These are phyloP conservation scores for Tridacna crocea DNA, from an alignment of 2,888 invertebrate genomes.

Conservation along the genomic window DNA sequence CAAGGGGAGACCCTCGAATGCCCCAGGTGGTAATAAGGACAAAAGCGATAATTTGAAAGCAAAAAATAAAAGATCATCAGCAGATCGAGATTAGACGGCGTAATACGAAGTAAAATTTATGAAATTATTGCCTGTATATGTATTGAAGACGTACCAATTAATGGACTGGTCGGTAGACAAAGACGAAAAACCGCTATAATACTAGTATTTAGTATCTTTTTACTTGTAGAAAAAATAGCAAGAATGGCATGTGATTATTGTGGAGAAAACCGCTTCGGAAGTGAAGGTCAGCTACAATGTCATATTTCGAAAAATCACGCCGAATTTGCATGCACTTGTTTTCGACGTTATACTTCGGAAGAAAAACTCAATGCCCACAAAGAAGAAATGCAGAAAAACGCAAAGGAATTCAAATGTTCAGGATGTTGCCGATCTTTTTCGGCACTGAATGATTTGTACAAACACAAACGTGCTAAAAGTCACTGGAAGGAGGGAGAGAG, in stretches of 20 bases:
- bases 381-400: constrained; percentile 19
- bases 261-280: constrained; percentile 40
- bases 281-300: constrained; percentile 31
- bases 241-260: constrained; percentile 34
- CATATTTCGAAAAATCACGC: constrained; percentile 47
- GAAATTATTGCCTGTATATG: too few relatives aligned
- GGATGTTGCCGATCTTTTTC: constrained; percentile 45
- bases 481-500: constrained; percentile 41
- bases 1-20: too few relatives aligned
- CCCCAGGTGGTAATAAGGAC: too few relatives aligned
- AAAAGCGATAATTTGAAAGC: too few relatives aligned
- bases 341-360: constrained; percentile 32
- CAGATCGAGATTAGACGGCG: too few relatives aligned
- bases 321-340: constrained; percentile 34
- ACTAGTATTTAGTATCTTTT: too few relatives aligned
- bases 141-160: too few relatives aligned
- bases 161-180: too few relatives aligned
- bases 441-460: neutral
- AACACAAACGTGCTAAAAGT: constrained; percentile 28
- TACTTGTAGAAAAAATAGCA: neutral
- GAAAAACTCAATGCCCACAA: constrained; percentile 25
- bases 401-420: constrained; percentile 30
- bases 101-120: too few relatives aligned
- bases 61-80: too few relatives aligned
- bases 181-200: too few relatives aligned